These are phyloP conservation scores for Leptatherina wallacei DNA, from an alignment of 2,797 vertebrate genomes.

Conservation along the genomic window DNA sequence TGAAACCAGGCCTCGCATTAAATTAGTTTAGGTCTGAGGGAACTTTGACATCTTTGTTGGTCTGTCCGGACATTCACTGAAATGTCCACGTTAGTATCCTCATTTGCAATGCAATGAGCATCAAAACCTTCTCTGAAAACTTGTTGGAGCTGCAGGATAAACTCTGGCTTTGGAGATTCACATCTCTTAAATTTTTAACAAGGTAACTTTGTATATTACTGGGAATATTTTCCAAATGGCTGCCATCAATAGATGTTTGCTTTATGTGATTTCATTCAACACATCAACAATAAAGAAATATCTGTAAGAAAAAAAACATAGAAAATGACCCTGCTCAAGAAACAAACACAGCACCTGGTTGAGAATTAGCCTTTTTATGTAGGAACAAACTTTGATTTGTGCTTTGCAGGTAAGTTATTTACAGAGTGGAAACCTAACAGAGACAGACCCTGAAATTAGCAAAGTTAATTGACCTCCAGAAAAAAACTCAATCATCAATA, in stretches of 20 bases:
- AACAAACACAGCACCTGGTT: too few species aligned
- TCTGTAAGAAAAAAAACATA: background rate
- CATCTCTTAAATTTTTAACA: background rate
- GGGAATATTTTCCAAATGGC: background rate
- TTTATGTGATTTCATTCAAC: too few species aligned
- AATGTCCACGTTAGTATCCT: background rate
- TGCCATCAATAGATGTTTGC: background rate
- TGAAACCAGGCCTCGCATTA: background rate
- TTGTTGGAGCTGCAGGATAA: background rate
- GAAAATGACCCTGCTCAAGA: too few species aligned
- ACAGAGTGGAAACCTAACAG: background rate
- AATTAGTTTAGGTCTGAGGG: constrained; percentile 9
- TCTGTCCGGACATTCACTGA: background rate
- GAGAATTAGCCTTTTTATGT: too few species aligned
- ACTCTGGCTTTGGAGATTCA: background rate
- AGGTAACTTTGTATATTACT: background rate
- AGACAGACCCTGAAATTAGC: background rate
- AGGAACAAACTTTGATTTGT: too few species aligned
- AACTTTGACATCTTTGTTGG: constrained; percentile 18
- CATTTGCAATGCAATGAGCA: background rate
- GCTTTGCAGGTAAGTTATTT: background rate
- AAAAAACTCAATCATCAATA: background rate
- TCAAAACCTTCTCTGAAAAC: background rate
- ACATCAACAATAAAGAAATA: too few species aligned
- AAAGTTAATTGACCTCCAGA: background rate